Conservation (phyloP, 1,140 invertebrate species). For the Drosophila setifemur region DNA sequence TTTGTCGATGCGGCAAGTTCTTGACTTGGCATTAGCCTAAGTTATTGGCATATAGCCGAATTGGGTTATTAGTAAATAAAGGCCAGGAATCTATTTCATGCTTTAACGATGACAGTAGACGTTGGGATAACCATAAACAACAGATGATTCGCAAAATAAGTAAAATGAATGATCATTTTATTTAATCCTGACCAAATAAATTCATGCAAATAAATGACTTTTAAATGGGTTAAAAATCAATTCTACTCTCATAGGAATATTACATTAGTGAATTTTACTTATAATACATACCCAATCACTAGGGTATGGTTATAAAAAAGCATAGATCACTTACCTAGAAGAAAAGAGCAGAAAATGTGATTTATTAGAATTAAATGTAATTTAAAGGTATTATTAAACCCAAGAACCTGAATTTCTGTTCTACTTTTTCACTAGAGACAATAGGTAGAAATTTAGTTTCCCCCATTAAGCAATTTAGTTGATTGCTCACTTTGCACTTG, state of each 20-base stretch:
- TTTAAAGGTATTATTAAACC: neutral
- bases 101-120: neutral
- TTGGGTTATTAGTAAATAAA: slow-evolving; percentile 58
- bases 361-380: neutral
- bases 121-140: slow-evolving; percentile 18
- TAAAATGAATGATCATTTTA: neutral
- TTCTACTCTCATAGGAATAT: too few relatives aligned
- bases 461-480: slow-evolving; percentile 24
- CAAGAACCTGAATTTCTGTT: neutral
- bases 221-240: too few relatives aligned
- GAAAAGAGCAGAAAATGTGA: slow-evolving; percentile 16
- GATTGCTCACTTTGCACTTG: slow-evolving; percentile 24
- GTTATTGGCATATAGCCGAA: slow-evolving; percentile 37
- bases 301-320: neutral
- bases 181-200: neutral
- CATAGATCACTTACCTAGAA: slow-evolving; percentile 55
- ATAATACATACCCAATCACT: slow-evolving; percentile 50
- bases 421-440: slow-evolving; percentile 16
- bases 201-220: neutral
- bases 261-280: too few relatives aligned
- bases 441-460: slow-evolving; percentile 5
- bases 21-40: slow-evolving; percentile 9
- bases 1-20: slow-evolving; percentile 12
- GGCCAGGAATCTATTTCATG: slow-evolving; percentile 56
- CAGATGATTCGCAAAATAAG: neutral